Evolutionary conservation across 2,113 vertebrate species (phyloP), one percentile per base, ranked within the genome.

Genomic region (Oryzias javanicus): DNA sequence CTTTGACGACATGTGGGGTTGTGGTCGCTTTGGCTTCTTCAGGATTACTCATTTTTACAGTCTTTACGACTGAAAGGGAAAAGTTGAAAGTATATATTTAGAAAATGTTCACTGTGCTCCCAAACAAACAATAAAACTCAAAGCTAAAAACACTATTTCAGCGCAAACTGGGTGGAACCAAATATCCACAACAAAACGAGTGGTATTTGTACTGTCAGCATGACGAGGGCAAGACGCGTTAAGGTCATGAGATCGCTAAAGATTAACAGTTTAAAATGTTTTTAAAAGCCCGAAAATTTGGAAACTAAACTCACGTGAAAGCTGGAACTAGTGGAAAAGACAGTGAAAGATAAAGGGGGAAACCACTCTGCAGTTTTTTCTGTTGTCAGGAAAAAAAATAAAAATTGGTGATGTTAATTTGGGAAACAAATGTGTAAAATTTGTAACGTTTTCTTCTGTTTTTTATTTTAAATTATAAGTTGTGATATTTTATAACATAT

Each of bases 231-330:
- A 4, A 12, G 13, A 3, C 14, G 35, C 15, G 49, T 48, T 6
- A 18, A 0, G 4, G 10, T 1, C 4, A 4, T 4, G 13, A 2
- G 10, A 4, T 10, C 8, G 3, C 47, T 0, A 13, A 5, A 2
- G 19, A 24, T 52, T 56, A 69, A 0, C 19, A 49, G 67, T 20
- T 60, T 47, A 19, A 14, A 49, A 44, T 3, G 17, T 10, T 18
- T 3, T 14, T 14, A 15, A 35, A 25, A 51, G 54, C 20, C 17
- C 6, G 42, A 22, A 61, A 53, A 51, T 49, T 51, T 63, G 5
- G 57, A 72, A 75, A 85, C 48, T 72, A 53, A 47, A 86, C 86
- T 89, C 87, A 84, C 90, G 75, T 85, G 76, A 86, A 86, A 18
- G 14, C 41, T 18, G 18, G 46, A 24, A 24, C 14, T 7, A 20